Evolutionary conservation across 92 coral and sea anemone genomes (phyloP), one percentile per base, ranked within the genome.

Genomic region (Epizoanthus illoricatus): DNA sequence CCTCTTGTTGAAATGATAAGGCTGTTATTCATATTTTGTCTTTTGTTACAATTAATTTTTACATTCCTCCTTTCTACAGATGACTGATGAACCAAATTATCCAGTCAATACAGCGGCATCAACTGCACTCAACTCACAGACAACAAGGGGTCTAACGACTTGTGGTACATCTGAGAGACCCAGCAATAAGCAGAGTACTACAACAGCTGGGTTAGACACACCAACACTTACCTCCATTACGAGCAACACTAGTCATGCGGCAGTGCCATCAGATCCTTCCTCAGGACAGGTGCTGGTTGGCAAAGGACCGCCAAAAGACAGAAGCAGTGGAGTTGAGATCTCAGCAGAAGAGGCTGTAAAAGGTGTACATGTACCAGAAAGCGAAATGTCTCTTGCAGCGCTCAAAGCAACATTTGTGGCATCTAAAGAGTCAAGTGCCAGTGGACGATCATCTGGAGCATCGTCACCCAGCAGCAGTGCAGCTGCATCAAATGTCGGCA

Each of bases 241-340:
- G 5, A 20, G 71, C 52, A 59, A 20, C 21, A 6, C 82, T n/a
- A 47, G 42, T 68, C 49, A 68, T 16, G 73, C n/a, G 15, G 15
- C 24, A 12, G n/a, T 62, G 54, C 5, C 71, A 18, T 42, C 24
- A 63, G 28, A 78, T 21, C 11, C 71, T 4, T 78, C 42, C 59
- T 39, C 57, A 0, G 82, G 65, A 43, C 80, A 75, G 40, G 10
- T 52, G 15, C 39, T 0, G 42, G 59, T 12, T 20, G 65, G 39
- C 28, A 6, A 36, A 10, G 11, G 36, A 40, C 82, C 64, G 4
- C 16, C 52, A 9, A 60, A 78, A 45, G 71, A 78, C 66, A 43
- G 69, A 21, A 78, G 82, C 65, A 64, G 71, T 64, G 82, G 82
- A 70, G 82, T 78, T 18, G 82, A 78, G 36, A 78, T 78, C 39